A percentile compares a stretch with the other conserved stretches of the same genome.
Conservation (phyloP, 2,113 vertebrate species). For the Callionymus lyra region DNA sequence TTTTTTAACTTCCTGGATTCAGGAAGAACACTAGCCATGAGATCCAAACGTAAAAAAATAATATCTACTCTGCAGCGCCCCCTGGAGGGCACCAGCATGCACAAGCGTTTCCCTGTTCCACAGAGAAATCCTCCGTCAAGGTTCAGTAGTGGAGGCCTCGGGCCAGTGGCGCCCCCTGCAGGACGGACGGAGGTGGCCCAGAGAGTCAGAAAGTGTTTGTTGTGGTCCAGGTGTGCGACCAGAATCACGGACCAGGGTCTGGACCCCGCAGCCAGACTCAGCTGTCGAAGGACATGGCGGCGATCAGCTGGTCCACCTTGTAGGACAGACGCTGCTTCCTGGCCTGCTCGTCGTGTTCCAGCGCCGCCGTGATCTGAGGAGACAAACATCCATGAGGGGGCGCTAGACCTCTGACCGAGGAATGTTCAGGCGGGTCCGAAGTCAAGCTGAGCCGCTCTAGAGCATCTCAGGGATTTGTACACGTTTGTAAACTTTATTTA, state of each 20-base stretch:
- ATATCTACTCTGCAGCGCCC: too few species aligned
- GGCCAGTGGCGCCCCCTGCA: background rate
- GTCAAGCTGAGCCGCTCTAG: too few species aligned
- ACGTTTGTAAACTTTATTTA: too few species aligned
- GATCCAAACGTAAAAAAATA: too few species aligned
- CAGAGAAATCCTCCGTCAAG: too few species aligned
- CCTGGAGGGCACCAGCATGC: too few species aligned
- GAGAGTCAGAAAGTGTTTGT: constrained; percentile 38
- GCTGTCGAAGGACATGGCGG: constrained; percentile 93
- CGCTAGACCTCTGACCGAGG: too few species aligned
- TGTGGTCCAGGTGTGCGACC: constrained; percentile 26
- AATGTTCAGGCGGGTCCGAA: too few species aligned
- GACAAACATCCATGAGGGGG: background rate
- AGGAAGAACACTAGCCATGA: too few species aligned
- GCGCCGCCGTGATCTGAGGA: constrained; percentile 81
- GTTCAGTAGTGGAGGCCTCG: background rate
- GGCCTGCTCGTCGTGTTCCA: constrained; percentile 93
- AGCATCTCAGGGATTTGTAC: too few species aligned
- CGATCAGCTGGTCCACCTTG: constrained; percentile 94
- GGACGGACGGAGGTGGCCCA: constrained; percentile 22
- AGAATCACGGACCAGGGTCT: constrained; percentile 4
- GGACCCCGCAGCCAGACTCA: constrained; percentile 61
- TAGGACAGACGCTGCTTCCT: constrained; percentile 85
- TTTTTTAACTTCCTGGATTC: too few species aligned
- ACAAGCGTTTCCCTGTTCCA: too few species aligned